Base-by-base conservation (phyloP, 2,888 invertebrate species). In the Stenodema calcarata region DNA sequence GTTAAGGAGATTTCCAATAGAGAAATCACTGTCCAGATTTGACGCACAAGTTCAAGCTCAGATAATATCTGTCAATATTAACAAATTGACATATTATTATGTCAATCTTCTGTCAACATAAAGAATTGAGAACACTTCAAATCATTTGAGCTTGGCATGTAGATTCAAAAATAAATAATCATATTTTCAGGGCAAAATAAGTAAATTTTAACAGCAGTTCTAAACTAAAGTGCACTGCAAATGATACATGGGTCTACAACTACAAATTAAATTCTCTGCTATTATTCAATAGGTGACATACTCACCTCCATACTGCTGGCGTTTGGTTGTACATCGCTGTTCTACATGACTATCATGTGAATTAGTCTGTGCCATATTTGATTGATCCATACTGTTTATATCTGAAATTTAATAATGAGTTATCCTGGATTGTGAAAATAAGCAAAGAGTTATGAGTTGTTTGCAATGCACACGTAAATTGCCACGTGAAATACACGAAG, bases 331-430 rank as follows among this genome's bases (percentile, higher is more conserved):
- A 79, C 82, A 88, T 70, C 88, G 80, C 62, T 86, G 87, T 54
- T 87, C 87, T 30, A 86, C 79, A 62, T 88, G 88, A 81, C 82
- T 85, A 81, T 88, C 88, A 12, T 73, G 50, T 14, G 88, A 87
- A 47, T 88, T 88, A 28, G 80, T 85, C 73, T 79, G 70, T 69
- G 87, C 78, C 62, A 80, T 76, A 86, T 85, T 79, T 76, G 86
- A 70, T 82, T 87, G 87, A 47, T 81, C 87, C 81, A 88, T 70
- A 69, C 86, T 84, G 35, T 86, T 84, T 18, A 86, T 84, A n/a
- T 88, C 87, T 88, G 69, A 30, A 87, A 87, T 73, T 70, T 27
- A 62, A 54, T 62, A 35, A 18, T 54, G 18, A 3, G 2, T 41
- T 79, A 23, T 44, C 11, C 18, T 16, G 18, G 18, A 11, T 18